Evolutionary conservation across 2,888 invertebrate species (phyloP), one percentile per base, ranked within the genome.

Genomic region (Ophion ellenae): DNA sequence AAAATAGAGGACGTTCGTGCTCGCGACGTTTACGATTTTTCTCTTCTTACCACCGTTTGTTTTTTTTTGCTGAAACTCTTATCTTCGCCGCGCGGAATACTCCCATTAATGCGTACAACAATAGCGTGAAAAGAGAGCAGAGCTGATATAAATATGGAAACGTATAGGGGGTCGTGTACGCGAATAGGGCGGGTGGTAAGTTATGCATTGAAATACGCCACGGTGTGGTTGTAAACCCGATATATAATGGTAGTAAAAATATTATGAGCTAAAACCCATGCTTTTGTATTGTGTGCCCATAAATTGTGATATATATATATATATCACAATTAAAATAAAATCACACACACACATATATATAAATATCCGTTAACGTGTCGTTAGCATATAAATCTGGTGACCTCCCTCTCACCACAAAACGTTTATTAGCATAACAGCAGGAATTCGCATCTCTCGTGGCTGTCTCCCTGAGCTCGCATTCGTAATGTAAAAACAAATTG

Each of bases 301-400:
- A 20, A 61, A 63, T 45, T 78, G 63, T 69, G 77, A 64, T 81
- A 81, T 32, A 40, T 40, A 40, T 40, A 40, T 40, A 40, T 40
- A 32, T 32, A 32, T 32, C 32, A 4, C 32, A 32, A 32, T 32
- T 32, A 32, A 32, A 32, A 32, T 32, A 32, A 32, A 32, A 32
- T 32, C 32, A 32, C 4, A 40, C 5, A 40, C 32, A 32, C 4
- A 40, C 5, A 40, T 40, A 40, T 40, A 40, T 7, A 40, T 40
- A 9, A 9, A 70, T 81, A 81, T 79, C 71, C 81, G 86, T 87
- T 88, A 88, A 87, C 86, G 83, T 75, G 76, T 88, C 83, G 90
- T 91, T 90, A 88, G 89, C 90, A 90, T 91, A 91, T 91, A 90
- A 90, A 90, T 91, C 83, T 86, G 88, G 83, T 77, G 87, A 89